A percentile compares a stretch with the other conserved stretches of the same genome.
phyloP scores from a whole-genome alignment of 2,797 vertebrate genomes.

The Gouania willdenowi region DNA sequence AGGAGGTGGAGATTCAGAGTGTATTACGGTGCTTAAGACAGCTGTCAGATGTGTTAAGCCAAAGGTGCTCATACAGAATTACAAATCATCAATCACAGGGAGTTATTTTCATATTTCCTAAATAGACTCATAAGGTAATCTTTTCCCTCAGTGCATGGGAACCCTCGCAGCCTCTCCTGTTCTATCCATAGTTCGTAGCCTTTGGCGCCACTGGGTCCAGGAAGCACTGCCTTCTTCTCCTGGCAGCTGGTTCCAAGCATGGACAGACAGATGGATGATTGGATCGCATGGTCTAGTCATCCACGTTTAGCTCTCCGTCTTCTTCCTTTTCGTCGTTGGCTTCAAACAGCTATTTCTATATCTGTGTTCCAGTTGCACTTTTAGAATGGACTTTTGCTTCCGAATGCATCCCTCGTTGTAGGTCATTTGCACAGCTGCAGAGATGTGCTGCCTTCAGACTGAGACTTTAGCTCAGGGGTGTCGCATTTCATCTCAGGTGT shows the following conservation, averaged over 20 bases:
- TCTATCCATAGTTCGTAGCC: constrained; percentile 46
- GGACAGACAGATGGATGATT: constrained; percentile 32
- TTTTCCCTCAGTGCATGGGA: constrained; percentile 45
- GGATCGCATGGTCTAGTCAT: constrained; percentile 34
- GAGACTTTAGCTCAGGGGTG: too few species aligned
- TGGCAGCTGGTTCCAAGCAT: constrained; percentile 52
- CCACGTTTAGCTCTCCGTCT: constrained; percentile 41
- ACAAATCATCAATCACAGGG: constrained; percentile 52
- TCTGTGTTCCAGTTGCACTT: constrained; percentile 29
- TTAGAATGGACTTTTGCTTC: constrained; percentile 42
- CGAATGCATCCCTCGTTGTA: neutral
- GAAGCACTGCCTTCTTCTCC: constrained; percentile 44
- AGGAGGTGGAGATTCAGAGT: constrained; percentile 18
- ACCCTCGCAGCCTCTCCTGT: constrained; percentile 19
- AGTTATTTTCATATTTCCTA: constrained; percentile 57
- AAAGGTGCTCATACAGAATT: constrained; percentile 34
- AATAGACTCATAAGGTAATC: constrained; percentile 33
- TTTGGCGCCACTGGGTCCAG: constrained; percentile 57
- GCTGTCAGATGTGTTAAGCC: constrained; percentile 39
- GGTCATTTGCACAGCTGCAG: too few species aligned
- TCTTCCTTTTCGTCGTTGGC: constrained; percentile 29
- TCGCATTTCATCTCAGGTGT: too few species aligned
- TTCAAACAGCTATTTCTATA: constrained; percentile 51
- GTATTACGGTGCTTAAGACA: constrained; percentile 29
- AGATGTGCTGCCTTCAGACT: too few species aligned